Evolutionary conservation across 1,140 invertebrate species (phyloP).

Genomic region (Lepidurus packardi): DNA sequence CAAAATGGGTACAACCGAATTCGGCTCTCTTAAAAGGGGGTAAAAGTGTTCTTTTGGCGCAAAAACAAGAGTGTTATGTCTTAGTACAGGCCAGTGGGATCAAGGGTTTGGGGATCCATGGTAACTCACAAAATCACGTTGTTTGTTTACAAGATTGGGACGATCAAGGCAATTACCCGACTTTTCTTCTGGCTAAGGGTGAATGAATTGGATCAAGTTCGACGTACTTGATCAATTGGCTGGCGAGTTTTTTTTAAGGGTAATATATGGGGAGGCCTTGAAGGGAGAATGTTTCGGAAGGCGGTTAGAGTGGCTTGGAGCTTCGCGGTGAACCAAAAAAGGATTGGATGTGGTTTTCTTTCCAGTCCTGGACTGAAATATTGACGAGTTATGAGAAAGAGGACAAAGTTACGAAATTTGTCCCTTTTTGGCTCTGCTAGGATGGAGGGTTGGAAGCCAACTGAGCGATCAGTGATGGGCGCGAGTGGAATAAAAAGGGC

Average conservation of each 20-base stretch:
- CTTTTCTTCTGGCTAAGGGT: not conserved
- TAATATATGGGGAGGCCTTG: no score
- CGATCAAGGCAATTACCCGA: not conserved
- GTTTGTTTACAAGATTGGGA: not conserved
- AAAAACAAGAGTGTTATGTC: not conserved
- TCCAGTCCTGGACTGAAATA: not conserved
- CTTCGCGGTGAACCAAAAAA: slow-evolving; percentile 11
- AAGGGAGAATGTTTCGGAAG: no score
- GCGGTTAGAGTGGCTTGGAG: not conserved
- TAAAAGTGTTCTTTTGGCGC: not conserved
- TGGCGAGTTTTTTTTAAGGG: no score
- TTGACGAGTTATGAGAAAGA: not conserved
- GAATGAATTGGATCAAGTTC: not conserved
- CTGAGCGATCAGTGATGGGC: slow-evolving; percentile 16
- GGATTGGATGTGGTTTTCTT: not conserved
- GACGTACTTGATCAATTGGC: not conserved
- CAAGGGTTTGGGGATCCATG: slow-evolving; percentile 32
- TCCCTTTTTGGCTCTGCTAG: slow-evolving; percentile 13
- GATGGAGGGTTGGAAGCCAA: slow-evolving; percentile 13
- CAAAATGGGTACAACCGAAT: not conserved
- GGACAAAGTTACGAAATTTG: not conserved
- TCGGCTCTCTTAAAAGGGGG: not conserved
- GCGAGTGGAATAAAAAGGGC: slow-evolving; percentile 8
- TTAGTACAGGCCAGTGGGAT: slow-evolving; percentile 33
- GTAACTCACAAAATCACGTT: slow-evolving; percentile 21